Evolutionary conservation across 2,113 vertebrate genomes (phyloP), one percentile per base, ranked within the genome.

Genomic region (Crotophaga sulcirostris): DNA sequence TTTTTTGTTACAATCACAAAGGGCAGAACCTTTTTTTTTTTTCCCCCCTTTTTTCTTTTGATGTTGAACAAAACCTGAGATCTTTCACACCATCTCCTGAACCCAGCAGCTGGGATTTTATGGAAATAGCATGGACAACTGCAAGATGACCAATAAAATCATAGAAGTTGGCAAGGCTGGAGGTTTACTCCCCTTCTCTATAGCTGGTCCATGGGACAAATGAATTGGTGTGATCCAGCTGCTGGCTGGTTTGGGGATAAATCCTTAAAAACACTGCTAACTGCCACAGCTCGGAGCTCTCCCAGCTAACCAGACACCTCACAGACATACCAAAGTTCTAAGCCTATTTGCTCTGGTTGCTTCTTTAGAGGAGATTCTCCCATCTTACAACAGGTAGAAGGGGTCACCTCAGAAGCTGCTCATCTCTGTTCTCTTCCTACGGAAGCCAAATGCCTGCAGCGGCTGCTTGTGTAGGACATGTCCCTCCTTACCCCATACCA

Each of bases 311-410:
- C n/a, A 19, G 52, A 21, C 73, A 51, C 82, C 58, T 56, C 56
- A 11, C 21, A 4, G 66, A 52, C 8, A 4, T 11, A 4, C 18
- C 4, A 0, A 24, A 4, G 4, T 20, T 11, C 12, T 8, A 7
- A 17, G 3, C 9, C 49, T 28, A 20, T 42, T 87, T 33, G 1
- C 7, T 60, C 28, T 19, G 20, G 15, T 23, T 63, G 42, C 12
- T 34, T 47, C 68, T 44, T 66, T 13, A 5, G 33, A 52, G 13
- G 5, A n/a, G 24, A n/a, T 72, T 34, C 16, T 23, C 34, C 24
- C 17, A 25, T 31, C 9, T 24, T n/a, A 0, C 6, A 4, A 31
- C 49, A 75, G 81, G 56, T 29, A 49, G 54, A 33, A 44, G 11
- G 36, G 25, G 78, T 4, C 12, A 3, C 0, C 26, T 47, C 31